Evolutionary conservation across 2,113 vertebrate species (phyloP), one percentile per base, ranked within the genome.

Genomic region (Trematomus loennbergii): DNA sequence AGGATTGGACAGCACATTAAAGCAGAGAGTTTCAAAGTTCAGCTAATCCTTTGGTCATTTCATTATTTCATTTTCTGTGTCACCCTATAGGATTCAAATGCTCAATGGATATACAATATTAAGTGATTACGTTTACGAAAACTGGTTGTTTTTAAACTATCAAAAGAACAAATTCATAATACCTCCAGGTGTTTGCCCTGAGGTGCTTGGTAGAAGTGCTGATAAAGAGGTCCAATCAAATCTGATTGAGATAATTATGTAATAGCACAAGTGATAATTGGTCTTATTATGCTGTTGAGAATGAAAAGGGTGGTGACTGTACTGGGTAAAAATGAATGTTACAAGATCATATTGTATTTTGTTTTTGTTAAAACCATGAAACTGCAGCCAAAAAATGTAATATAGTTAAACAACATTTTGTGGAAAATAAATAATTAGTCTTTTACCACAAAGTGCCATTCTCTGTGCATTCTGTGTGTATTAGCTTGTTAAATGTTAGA

Each of bases 221-320:
- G 22, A 75, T 85, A 29, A 65, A 91, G 71, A 61, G 0, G 61
- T n/a, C 61, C 80, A 93, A 84, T 93, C 87, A 88, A 68, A 79
- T 67, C 76, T 89, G 67, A 93, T 86, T 89, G 65, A 67, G 73
- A 82, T 78, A 87, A 91, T 92, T 87, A 67, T 70, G 55, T 55
- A 79, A 88, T 72, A 87, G 67, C 67, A 54, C 83, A 2, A 50
- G 71, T 86, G 72, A 79, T 71, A 84, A 88, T 88, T 83, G 78
- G 18, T 70, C 46, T 88, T 72, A 85, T 91, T 90, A 89, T 75
- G 70, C 66, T 87, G 68, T 83, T 88, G 79, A 91, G 81, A 85
- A 72, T 40, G 52, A 15, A 68, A 83, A 70, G 81, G 72, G 58
- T 81, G 45, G 20, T 50, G 40, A 74, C 80, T 82, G n/a, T 3